phyloP scores from a whole-genome alignment of 2,888 invertebrate species.

The Leucoma salicis region DNA sequence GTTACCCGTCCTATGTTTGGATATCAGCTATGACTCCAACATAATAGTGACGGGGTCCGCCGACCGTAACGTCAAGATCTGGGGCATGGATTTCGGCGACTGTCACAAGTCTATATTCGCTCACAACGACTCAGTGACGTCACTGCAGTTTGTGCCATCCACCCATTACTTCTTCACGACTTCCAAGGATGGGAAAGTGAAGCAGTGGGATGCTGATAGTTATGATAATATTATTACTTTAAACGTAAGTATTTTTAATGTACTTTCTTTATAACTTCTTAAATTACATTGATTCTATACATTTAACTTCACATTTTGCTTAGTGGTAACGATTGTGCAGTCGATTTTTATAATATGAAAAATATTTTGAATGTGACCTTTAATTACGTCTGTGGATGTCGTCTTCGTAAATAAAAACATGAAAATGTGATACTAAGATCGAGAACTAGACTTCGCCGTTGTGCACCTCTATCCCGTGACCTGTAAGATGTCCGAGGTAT shows the following conservation, averaged over 20 bases:
- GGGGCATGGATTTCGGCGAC: conserved; percentile 99
- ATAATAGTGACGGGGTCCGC: conserved; percentile 96
- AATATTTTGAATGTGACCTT: no score
- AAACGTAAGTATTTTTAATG: conserved; percentile 82
- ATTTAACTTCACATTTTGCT: no score
- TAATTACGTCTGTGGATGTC: no score
- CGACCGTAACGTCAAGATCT: conserved; percentile 97
- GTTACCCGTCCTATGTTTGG: conserved; percentile 95
- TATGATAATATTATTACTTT: conserved; percentile 95
- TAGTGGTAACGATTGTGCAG: not conserved
- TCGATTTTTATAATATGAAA: not conserved
- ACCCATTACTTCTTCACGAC: conserved; percentile 97
- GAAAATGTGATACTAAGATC: no score
- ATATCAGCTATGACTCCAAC: conserved; percentile 93
- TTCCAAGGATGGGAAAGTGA: conserved; percentile 96
- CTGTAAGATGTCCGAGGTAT: no score
- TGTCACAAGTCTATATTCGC: conserved; percentile 97
- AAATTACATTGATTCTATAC: no score
- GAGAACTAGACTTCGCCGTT: no score
- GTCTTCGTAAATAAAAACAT: no score
- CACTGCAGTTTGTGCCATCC: conserved; percentile 92
- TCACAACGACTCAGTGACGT: conserved; percentile 97
- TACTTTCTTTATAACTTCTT: no score
- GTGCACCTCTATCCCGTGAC: no score
- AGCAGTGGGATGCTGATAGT: conserved; percentile 98